Percentiles rank a stretch among this genome's conserved stretches.
Evolutionary conservation across 2,888 invertebrate species (phyloP).

Genomic region (Drosophila prostipennis): DNA sequence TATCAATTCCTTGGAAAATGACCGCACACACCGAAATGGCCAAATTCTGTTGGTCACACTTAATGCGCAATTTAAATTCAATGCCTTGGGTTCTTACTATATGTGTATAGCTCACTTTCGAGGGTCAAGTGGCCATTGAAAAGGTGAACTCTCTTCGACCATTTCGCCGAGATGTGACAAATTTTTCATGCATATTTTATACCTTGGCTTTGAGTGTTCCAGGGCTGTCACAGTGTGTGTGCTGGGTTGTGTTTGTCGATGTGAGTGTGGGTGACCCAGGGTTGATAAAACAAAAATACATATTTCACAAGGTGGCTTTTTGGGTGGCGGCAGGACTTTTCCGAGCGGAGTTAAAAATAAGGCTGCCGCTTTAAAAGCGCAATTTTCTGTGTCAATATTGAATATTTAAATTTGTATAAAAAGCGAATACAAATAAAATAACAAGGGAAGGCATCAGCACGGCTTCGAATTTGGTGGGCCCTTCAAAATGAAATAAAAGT

Average conservation of each 20-base stretch:
- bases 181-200: conserved; percentile 75
- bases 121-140: conserved; percentile 76
- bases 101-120: conserved; percentile 39
- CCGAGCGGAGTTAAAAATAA: conserved; percentile 26
- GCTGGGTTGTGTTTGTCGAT: conserved; percentile 1
- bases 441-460: neutral
- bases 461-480: too few species aligned
- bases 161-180: conserved; percentile 69
- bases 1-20: conserved; percentile 69
- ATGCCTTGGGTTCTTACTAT: conserved; percentile 50
- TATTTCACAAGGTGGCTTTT: conserved; percentile 30
- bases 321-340: neutral
- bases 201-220: conserved; percentile 32
- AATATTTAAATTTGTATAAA: conserved; percentile 53
- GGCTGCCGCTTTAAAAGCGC: conserved; percentile 52
- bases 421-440: conserved; percentile 20
- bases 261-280: conserved; percentile 2
- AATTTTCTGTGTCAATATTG: conserved; percentile 65
- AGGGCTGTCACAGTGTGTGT: conserved; percentile 11
- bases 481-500: too few species aligned
- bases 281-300: conserved; percentile 38
- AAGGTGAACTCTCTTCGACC: conserved; percentile 68
- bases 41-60: conserved; percentile 53
- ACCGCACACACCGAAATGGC: conserved; percentile 37
- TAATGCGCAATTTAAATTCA: conserved; percentile 77